These are phyloP conservation scores for Myathropa florea DNA, from an alignment of 2,888 invertebrate genomes.

Conservation along the genomic window DNA sequence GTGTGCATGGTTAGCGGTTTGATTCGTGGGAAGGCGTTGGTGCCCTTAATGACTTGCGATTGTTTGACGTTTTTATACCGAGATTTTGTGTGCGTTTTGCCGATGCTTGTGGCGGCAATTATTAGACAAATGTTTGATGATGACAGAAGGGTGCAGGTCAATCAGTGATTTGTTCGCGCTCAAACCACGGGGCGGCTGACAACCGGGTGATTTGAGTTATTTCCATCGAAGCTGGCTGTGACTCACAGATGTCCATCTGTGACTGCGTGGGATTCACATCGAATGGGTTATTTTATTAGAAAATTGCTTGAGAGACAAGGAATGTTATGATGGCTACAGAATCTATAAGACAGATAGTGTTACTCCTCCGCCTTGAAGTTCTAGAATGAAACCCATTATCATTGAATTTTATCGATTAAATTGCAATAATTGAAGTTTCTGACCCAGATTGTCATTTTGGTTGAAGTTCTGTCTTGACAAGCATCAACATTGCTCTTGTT, in stretches of 20 bases:
- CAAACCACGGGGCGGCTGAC: not conserved
- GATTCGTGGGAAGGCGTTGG: constrained; percentile 8
- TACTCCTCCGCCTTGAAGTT: no score
- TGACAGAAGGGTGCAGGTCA: not conserved
- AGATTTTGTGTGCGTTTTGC: not conserved
- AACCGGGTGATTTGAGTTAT: not conserved
- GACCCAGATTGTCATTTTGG: no score
- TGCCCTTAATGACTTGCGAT: constrained; percentile 11
- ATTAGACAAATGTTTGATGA: constrained; percentile 20
- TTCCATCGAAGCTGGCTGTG: not conserved
- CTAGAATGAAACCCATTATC: no score
- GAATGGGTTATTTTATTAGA: not conserved
- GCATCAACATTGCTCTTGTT: no score
- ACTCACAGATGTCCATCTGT: not conserved
- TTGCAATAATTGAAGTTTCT: no score
- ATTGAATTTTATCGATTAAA: no score
- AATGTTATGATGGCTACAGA: not conserved
- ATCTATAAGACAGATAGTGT: no score
- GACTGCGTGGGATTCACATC: not conserved
- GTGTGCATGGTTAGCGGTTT: constrained; percentile 4
- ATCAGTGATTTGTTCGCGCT: not conserved
- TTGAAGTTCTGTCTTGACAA: no score
- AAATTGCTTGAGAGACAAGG: not conserved
- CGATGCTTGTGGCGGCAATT: constrained; percentile 15
- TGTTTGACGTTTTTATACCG: constrained; percentile 15